phyloP scores from a whole-genome alignment of 2,888 invertebrate genomes.

The Acleris emargana region DNA sequence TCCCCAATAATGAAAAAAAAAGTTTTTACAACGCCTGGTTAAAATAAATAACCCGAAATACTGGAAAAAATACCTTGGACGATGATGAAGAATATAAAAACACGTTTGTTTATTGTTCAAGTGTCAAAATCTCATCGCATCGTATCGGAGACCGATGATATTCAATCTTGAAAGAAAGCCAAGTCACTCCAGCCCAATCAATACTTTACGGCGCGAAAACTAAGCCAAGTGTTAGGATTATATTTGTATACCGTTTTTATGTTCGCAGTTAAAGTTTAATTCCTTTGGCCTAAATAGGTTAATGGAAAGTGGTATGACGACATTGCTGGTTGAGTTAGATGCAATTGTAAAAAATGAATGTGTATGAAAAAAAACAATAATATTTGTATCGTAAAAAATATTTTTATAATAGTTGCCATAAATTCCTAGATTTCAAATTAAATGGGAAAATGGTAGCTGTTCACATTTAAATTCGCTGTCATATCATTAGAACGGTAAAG shows the following conservation, averaged over 20 bases:
- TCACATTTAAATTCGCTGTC: too few relatives aligned
- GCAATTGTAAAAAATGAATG: neutral
- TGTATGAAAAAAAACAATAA: neutral
- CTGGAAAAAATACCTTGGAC: too few relatives aligned
- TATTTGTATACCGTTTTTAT: conserved; percentile 10
- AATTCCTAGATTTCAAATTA: too few relatives aligned
- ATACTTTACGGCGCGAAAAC: conserved; percentile 1
- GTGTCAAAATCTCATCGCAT: neutral
- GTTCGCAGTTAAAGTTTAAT: conserved; percentile 5
- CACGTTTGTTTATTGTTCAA: neutral
- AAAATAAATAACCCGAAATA: too few relatives aligned
- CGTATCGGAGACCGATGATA: neutral
- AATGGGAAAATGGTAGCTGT: too few relatives aligned
- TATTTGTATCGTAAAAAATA: too few relatives aligned
- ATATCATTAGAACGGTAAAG: too few relatives aligned
- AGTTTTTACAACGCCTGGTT: too few relatives aligned
- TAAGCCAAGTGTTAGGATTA: conserved; percentile 5
- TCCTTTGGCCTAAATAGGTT: conserved; percentile 9
- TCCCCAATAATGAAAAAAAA: too few relatives aligned
- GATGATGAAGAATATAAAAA: too few relatives aligned
- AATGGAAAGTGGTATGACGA: neutral
- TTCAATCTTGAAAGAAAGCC: conserved; percentile 3
- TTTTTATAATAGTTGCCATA: too few relatives aligned
- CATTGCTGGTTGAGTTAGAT: neutral
- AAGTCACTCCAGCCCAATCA: neutral